These are phyloP conservation scores for Malacoctenus gilli DNA, from an alignment of 2,797 vertebrate genomes.

Conservation along the genomic window DNA sequence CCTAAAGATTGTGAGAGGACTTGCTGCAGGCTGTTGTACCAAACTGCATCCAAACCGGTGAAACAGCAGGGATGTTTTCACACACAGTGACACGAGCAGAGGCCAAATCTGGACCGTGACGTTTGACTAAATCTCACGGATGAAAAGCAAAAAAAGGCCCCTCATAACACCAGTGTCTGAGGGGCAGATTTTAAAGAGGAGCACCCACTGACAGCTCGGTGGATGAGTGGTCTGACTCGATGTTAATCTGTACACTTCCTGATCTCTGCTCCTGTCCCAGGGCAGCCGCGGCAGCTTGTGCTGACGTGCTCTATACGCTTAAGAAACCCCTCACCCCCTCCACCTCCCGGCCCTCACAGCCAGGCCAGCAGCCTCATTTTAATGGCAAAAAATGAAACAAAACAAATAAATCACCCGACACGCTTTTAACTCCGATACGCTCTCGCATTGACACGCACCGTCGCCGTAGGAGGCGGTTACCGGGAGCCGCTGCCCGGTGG, in stretches of 20 bases:
- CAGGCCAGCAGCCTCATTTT: constrained; percentile 54
- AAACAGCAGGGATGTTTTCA: not conserved
- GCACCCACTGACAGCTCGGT: constrained; percentile 1
- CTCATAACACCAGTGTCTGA: too few species aligned
- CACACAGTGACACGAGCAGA: not conserved
- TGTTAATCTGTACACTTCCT: constrained; percentile 57
- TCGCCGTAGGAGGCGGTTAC: not conserved
- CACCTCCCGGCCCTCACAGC: constrained; percentile 45
- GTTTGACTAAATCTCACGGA: not conserved
- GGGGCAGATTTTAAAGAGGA: not conserved
- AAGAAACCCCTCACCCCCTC: not conserved
- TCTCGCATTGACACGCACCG: constrained; percentile 7
- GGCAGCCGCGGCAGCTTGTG: constrained; percentile 52
- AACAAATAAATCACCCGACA: constrained; percentile 11
- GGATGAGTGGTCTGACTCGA: constrained; percentile 17
- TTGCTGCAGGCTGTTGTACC: not conserved
- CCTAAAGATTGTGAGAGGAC: not conserved
- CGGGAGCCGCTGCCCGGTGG: constrained; percentile 15
- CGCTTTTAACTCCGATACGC: constrained; percentile 1
- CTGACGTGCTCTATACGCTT: constrained; percentile 68
- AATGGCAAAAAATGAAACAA: too few species aligned
- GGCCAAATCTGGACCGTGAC: not conserved
- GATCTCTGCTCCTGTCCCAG: constrained; percentile 39
- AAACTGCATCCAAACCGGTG: not conserved
- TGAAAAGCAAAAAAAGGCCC: not conserved